These are phyloP conservation scores for Sylvia borin DNA, from an alignment of 2,797 vertebrate species.

Conservation along the genomic window DNA sequence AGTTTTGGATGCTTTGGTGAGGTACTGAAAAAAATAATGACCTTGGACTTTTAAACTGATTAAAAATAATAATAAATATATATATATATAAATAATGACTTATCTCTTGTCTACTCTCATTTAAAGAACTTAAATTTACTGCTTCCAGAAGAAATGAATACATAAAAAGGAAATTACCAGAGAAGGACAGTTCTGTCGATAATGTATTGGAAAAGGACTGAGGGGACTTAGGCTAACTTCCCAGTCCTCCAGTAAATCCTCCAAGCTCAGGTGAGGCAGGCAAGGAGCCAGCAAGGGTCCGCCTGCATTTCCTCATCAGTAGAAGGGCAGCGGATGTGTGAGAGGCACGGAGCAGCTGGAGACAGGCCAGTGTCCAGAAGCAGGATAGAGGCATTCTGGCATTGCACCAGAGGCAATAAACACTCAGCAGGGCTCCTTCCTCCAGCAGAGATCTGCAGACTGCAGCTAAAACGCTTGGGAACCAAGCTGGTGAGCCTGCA, in stretches of 20 bases:
- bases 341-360: background rate
- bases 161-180: background rate
- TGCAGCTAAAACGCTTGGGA: background rate
- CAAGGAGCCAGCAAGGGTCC: background rate
- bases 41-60: background rate
- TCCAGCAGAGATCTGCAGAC: background rate
- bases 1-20: background rate
- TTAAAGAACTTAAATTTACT: background rate
- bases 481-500: background rate
- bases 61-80: background rate
- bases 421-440: slow-evolving; percentile 9
- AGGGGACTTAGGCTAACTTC: background rate
- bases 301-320: background rate
- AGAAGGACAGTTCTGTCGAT: background rate
- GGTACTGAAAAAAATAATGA: background rate
- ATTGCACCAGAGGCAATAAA: background rate
- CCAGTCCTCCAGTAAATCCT: background rate
- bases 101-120: background rate
- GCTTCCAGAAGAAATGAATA: background rate
- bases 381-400: background rate
- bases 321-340: background rate
- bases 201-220: background rate
- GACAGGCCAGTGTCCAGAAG: background rate
- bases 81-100: background rate
- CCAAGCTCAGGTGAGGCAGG: background rate